Conservation (phyloP, 2,797 vertebrate species). For the Aldrovandia affinis region DNA sequence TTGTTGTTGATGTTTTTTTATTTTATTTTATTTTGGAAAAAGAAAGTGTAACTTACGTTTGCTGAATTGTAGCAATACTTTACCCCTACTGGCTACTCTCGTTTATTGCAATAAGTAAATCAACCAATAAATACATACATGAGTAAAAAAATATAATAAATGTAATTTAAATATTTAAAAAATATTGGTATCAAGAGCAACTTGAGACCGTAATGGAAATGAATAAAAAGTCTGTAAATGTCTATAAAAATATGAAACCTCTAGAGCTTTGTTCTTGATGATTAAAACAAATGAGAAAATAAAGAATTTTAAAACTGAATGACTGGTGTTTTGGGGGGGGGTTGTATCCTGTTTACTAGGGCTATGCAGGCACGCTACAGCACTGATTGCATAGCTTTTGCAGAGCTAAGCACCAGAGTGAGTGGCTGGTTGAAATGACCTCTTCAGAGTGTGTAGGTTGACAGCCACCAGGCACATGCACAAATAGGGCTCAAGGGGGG, state of each 20-base stretch:
- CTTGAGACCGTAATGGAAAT: constrained; percentile 50
- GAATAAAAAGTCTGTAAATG: constrained; percentile 64
- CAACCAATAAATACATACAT: constrained; percentile 80
- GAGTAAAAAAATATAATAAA: constrained; percentile 76
- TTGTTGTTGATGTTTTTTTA: constrained; percentile 76
- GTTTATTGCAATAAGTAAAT: constrained; percentile 86
- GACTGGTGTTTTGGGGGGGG: background rate
- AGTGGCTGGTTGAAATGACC: background rate
- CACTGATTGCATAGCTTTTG: background rate
- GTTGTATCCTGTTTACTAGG: background rate
- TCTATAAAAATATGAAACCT: constrained; percentile 74
- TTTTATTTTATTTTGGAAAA: constrained; percentile 72
- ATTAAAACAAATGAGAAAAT: constrained; percentile 37
- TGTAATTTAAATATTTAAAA: constrained; percentile 81
- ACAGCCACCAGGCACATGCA: no score
- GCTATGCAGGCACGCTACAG: background rate
- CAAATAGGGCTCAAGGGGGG: no score
- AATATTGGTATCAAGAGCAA: constrained; percentile 74
- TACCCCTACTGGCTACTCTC: constrained; percentile 82
- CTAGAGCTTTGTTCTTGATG: constrained; percentile 52
- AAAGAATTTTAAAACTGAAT: constrained; percentile 32
- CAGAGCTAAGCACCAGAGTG: no score
- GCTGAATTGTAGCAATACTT: constrained; percentile 82
- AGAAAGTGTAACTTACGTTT: constrained; percentile 63
- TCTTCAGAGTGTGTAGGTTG: background rate